A percentile compares a stretch with the other conserved stretches of the same genome.
Conservation (phyloP, 2,888 invertebrate species). For the Meghimatium bilineatum region DNA sequence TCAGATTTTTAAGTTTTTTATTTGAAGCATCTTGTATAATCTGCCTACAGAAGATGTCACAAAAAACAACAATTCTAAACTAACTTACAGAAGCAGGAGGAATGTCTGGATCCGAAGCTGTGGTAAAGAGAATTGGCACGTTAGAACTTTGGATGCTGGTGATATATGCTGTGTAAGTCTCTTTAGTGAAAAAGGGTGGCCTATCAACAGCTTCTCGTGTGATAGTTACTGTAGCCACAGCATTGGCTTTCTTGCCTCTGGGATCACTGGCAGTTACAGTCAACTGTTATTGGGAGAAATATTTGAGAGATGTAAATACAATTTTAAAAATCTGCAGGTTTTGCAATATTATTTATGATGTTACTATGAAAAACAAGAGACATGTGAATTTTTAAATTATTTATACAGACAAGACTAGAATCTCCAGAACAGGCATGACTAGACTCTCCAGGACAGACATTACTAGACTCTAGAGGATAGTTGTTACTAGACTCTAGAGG, state of each 20-base stretch:
- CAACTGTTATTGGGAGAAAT: constrained; percentile 53
- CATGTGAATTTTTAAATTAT: neutral
- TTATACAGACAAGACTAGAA: too few species aligned
- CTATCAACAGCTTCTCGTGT: constrained; percentile 55
- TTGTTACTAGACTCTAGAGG: too few species aligned
- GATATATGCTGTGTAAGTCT: constrained; percentile 32
- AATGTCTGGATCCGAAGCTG: constrained; percentile 51
- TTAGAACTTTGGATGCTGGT: constrained; percentile 13
- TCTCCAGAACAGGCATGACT: too few species aligned
- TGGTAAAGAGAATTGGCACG: constrained; percentile 23
- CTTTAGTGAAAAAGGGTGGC: constrained; percentile 56
- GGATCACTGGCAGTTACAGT: constrained; percentile 61
- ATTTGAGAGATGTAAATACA: neutral
- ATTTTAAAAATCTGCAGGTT: neutral
- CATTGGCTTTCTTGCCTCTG: constrained; percentile 59
- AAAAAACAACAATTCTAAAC: neutral
- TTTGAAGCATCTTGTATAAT: too few species aligned
- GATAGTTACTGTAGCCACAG: constrained; percentile 61
- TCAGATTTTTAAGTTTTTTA: too few species aligned
- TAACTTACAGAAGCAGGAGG: constrained; percentile 23
- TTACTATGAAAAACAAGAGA: neutral
- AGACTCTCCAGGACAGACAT: too few species aligned
- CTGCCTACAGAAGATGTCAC: too few species aligned
- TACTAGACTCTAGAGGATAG: neutral
- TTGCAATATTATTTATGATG: neutral